Percentiles rank a stretch among this genome's conserved stretches.
These are phyloP conservation scores for Xiphorhynchus erythropygius DNA, from an alignment of 2,797 vertebrate species.

Conservation along the genomic window DNA sequence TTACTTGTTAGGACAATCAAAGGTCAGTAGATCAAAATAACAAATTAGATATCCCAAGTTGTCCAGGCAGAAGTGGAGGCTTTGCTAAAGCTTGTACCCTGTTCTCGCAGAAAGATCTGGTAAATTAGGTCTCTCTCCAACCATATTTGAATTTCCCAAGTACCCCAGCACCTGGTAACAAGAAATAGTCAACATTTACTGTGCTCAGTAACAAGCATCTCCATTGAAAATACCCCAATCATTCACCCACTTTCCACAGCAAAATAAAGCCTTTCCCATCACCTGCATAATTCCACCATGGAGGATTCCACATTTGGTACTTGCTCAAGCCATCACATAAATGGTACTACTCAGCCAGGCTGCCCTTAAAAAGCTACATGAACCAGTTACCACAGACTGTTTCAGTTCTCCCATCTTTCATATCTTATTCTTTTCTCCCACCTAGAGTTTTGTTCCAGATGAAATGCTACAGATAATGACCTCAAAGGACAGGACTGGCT, in stretches of 20 bases:
- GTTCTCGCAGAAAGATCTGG: background rate
- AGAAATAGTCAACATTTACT: background rate
- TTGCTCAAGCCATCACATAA: background rate
- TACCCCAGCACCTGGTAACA: background rate
- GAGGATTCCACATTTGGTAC: background rate
- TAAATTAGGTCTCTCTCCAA: background rate
- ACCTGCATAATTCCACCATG: background rate
- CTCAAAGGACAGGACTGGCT: background rate
- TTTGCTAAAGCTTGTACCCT: background rate
- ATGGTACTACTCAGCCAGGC: background rate
- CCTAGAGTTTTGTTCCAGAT: background rate
- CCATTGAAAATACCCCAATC: background rate
- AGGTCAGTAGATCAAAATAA: background rate
- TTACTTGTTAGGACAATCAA: background rate
- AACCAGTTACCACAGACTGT: background rate
- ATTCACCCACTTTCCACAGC: background rate
- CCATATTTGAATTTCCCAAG: background rate
- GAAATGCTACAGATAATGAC: background rate
- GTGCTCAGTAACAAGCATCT: background rate
- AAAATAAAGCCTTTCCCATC: background rate
- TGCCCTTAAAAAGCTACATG: background rate
- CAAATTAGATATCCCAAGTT: background rate
- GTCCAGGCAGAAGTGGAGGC: background rate
- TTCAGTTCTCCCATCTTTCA: background rate
- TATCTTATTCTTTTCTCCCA: background rate